A percentile compares a stretch with the other conserved stretches of the same genome.
Evolutionary conservation across 1,140 invertebrate species (phyloP).

Genomic region (Arctopsyche grandis): DNA sequence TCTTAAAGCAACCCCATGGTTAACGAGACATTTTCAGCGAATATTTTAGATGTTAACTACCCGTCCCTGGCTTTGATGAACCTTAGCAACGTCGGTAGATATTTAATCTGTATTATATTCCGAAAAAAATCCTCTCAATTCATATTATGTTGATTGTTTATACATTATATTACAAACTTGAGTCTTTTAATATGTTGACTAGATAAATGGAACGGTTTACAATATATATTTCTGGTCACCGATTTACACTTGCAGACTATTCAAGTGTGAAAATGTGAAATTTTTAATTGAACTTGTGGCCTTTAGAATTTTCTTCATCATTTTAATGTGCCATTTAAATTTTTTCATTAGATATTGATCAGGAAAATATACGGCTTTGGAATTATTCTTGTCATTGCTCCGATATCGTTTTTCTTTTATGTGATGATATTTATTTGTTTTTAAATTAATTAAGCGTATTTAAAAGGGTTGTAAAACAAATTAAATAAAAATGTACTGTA

Average conservation of each 20-base stretch:
- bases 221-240: too few species aligned
- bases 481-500: background rate
- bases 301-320: constrained; percentile 5
- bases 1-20: constrained; percentile 7
- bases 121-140: background rate
- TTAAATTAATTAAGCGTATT: too few species aligned
- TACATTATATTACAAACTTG: background rate
- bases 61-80: constrained; percentile 16
- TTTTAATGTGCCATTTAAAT: background rate
- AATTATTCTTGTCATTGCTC: too few species aligned
- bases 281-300: constrained; percentile 16
- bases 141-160: background rate
- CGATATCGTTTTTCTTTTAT: too few species aligned
- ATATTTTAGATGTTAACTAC: background rate
- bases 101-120: background rate
- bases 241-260: too few species aligned
- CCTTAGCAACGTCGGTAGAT: background rate
- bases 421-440: too few species aligned
- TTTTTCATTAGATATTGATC: too few species aligned
- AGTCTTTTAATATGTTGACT: too few species aligned
- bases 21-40: constrained; percentile 9
- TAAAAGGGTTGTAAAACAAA: background rate
- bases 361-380: too few species aligned
- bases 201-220: too few species aligned
- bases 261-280: background rate